phyloP scores from a whole-genome alignment of 2,797 vertebrate species.

The Lophius americanus region DNA sequence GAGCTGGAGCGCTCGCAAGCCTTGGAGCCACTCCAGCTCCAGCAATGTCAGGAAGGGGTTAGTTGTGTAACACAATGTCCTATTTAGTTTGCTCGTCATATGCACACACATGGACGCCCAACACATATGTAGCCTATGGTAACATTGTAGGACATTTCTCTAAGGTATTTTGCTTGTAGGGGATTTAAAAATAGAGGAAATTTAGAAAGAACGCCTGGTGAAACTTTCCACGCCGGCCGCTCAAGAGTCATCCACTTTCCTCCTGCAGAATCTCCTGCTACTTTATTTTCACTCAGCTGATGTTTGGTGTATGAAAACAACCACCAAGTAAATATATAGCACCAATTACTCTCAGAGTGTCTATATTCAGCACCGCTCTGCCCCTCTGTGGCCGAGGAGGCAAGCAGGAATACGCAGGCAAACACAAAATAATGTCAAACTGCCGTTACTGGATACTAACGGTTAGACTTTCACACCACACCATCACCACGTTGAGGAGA shows the following conservation, averaged over 20 bases:
- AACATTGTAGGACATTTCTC: slow-evolving; percentile 13
- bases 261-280: slow-evolving; percentile 15
- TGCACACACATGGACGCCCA: slow-evolving; percentile 40
- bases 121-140: slow-evolving; percentile 53
- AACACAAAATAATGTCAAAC: slow-evolving; percentile 11
- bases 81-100: slow-evolving; percentile 75
- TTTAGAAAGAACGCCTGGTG: slow-evolving; percentile 51
- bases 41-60: slow-evolving; percentile 81
- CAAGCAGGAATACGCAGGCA: slow-evolving; percentile 18
- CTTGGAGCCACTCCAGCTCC: slow-evolving; percentile 79
- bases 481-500: slow-evolving; percentile 31
- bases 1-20: slow-evolving; percentile 79
- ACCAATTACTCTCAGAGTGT: slow-evolving; percentile 8
- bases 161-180: not conserved
- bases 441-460: not conserved
- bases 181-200: not conserved
- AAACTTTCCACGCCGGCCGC: slow-evolving; percentile 68
- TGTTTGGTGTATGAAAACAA: slow-evolving; percentile 33
- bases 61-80: slow-evolving; percentile 81
- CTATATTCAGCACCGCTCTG: slow-evolving; percentile 25
- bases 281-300: slow-evolving; percentile 30
- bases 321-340: not conserved
- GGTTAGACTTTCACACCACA: slow-evolving; percentile 25
- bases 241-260: slow-evolving; percentile 21
- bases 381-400: slow-evolving; percentile 37